These are phyloP conservation scores for Nesogale talazaci DNA, from an alignment of 2,113 vertebrate species.

Conservation along the genomic window DNA sequence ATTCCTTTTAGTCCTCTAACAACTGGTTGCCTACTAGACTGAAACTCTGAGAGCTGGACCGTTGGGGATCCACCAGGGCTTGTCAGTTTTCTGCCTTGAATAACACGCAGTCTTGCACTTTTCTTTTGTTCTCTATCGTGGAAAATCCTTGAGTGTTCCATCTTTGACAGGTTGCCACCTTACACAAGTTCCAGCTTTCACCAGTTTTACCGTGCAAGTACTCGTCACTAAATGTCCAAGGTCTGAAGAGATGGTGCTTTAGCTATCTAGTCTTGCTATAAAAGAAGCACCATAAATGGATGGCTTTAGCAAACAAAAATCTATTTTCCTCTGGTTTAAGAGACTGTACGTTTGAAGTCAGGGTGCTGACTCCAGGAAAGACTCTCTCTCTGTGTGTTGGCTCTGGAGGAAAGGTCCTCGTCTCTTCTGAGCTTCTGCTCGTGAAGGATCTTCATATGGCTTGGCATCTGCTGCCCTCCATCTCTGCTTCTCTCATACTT, in stretches of 20 bases:
- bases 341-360: not conserved
- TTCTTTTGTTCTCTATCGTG: not conserved
- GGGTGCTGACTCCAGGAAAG: not conserved
- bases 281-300: too few species aligned
- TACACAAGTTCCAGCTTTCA: not conserved
- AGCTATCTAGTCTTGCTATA: too few species aligned
- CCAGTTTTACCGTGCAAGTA: not conserved
- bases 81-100: not conserved
- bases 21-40: conserved; percentile 3
- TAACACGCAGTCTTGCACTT: not conserved
- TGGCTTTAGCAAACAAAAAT: not conserved
- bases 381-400: not conserved
- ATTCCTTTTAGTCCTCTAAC: conserved; percentile 40
- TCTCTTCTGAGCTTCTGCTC: not conserved
- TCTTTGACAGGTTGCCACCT: too few species aligned
- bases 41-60: not conserved
- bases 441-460: not conserved
- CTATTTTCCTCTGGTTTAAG: not conserved
- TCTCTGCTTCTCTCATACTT: not conserved
- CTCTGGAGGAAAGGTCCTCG: not conserved
- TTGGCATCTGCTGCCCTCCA: not conserved
- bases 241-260: not conserved
- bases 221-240: not conserved
- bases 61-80: not conserved
- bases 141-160: too few species aligned